phyloP scores from a whole-genome alignment of 2,888 invertebrate species.

The Limnephilus rhombicus region DNA sequence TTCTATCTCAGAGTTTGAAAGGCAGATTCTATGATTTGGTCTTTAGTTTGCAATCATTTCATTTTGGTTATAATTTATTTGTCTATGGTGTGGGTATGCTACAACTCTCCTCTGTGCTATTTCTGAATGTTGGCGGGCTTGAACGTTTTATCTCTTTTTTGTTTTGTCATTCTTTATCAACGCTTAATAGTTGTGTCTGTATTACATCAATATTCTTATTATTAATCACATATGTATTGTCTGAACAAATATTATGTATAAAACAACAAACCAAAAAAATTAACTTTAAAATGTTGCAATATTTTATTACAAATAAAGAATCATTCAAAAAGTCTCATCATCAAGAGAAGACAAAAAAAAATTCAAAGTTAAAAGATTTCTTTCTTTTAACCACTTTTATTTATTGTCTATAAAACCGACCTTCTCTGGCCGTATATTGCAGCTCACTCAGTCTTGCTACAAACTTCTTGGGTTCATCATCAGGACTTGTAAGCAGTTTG shows the following conservation, averaged over 20 bases:
- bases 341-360: neutral
- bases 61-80: conserved; percentile 15
- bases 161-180: conserved; percentile 21
- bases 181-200: conserved; percentile 3
- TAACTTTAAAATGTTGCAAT: neutral
- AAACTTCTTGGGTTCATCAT: no score
- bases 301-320: neutral
- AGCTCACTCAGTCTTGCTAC: no score
- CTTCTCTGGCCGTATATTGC: no score
- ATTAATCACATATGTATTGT: neutral
- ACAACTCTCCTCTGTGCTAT: neutral
- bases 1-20: neutral
- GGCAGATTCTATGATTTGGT: neutral
- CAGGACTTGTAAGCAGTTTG: no score
- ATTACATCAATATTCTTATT: conserved; percentile 3
- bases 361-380: no score
- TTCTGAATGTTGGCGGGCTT: conserved; percentile 1
- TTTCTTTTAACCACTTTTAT: no score
- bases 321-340: neutral
- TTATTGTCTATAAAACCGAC: no score
- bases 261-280: neutral
- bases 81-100: conserved; percentile 11
- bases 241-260: neutral
- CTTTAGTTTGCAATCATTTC: conserved; percentile 25
- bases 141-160: neutral